Percentiles rank a stretch among this genome's conserved stretches.
Conservation (phyloP, 2,113 vertebrate genomes). For the Chauna torquata region DNA sequence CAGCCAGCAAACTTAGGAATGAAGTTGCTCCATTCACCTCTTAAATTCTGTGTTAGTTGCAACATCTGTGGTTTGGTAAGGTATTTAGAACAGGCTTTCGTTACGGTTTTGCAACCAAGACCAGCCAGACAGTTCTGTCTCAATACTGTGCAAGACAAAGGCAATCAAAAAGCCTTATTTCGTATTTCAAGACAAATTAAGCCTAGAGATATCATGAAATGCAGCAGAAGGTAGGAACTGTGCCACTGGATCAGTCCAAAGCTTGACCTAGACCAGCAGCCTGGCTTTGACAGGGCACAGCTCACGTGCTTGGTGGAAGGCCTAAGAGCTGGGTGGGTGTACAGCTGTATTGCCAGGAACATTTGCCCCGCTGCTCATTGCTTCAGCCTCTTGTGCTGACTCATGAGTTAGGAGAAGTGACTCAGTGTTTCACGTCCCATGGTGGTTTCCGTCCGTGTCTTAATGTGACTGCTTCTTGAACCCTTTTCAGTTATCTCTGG, state of each 20-base stretch:
- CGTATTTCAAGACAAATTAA: neutral
- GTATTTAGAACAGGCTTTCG: constrained; percentile 31
- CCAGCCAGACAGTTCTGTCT: constrained; percentile 19
- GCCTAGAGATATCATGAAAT: neutral
- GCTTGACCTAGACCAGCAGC: neutral
- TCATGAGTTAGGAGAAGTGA: neutral
- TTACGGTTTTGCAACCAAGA: constrained; percentile 57
- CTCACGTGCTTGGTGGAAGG: neutral
- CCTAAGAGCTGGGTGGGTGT: neutral
- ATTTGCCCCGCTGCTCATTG: neutral
- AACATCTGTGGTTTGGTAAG: constrained; percentile 5
- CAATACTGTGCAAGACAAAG: constrained; percentile 14
- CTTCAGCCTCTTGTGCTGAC: neutral
- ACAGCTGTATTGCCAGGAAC: neutral
- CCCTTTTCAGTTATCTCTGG: neutral
- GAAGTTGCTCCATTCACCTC: constrained; percentile 23
- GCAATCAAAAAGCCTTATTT: neutral
- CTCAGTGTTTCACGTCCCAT: neutral
- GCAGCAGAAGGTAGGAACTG: neutral
- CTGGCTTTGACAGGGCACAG: neutral
- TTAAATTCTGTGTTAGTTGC: constrained; percentile 34
- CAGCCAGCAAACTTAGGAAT: neutral
- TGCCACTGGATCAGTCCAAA: neutral
- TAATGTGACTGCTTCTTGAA: neutral
- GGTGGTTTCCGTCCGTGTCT: neutral